Percentiles rank a stretch among this genome's conserved stretches.
Conservation (phyloP, 1,140 invertebrate species). For the Aphaenogaster rudis region DNA sequence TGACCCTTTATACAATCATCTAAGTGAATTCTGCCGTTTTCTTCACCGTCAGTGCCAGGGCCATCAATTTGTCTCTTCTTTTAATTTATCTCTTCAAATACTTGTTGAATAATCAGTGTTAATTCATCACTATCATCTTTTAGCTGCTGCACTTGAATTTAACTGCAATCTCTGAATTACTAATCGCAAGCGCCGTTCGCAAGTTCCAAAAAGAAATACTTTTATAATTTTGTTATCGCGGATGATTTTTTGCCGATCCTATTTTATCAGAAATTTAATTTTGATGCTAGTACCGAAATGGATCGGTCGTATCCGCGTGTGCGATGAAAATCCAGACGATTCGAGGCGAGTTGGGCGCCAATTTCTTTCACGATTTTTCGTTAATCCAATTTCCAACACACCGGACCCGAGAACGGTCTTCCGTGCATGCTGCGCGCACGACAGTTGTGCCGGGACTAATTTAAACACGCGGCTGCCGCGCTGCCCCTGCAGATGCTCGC, state of each 20-base stretch:
- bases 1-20: constrained; percentile 67
- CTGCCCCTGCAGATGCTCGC: constrained; percentile 80
- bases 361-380: constrained; percentile 38
- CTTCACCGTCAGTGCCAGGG: not conserved
- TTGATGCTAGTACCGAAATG: not conserved
- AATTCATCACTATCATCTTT: constrained; percentile 48
- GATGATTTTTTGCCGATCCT: not conserved
- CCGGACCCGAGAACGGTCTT: constrained; percentile 10
- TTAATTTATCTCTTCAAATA: constrained; percentile 21
- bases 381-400: constrained; percentile 30
- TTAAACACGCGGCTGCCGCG: constrained; percentile 84
- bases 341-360: not conserved
- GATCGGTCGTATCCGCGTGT: not conserved
- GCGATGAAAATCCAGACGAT: not conserved
- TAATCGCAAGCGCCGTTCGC: not conserved
- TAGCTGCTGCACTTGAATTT: not conserved
- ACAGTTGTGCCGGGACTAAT: constrained; percentile 87
- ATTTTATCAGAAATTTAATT: not conserved
- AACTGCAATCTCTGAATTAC: not conserved
- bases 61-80: constrained; percentile 16
- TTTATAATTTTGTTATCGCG: not conserved
- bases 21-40: not conserved
- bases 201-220: not conserved
- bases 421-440: constrained; percentile 82
- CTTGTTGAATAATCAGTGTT: not conserved